Percentiles rank a stretch among this genome's conserved stretches.
These are phyloP conservation scores for Saccopteryx leptura DNA, from an alignment of 2,113 vertebrate genomes.

Conservation along the genomic window DNA sequence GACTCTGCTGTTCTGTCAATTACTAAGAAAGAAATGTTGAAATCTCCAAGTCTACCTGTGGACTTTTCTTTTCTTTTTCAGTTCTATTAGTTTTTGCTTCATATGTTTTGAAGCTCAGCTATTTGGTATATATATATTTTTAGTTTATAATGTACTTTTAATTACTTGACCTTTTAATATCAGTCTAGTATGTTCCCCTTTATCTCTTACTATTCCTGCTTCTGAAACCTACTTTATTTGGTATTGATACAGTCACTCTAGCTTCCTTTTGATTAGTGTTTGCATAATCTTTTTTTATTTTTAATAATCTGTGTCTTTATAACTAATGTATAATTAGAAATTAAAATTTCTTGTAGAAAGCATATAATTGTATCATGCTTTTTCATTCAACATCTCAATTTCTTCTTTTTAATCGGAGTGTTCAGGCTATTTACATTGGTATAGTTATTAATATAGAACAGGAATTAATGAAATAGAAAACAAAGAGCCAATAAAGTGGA, in stretches of 20 bases:
- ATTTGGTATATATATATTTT: background rate
- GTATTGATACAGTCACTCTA: background rate
- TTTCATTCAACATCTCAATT: conserved; percentile 5
- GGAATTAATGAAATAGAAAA: conserved; percentile 28
- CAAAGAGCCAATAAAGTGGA: background rate
- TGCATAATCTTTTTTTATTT: background rate
- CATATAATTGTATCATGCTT: background rate
- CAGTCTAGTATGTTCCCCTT: background rate
- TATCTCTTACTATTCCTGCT: background rate
- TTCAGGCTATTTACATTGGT: background rate
- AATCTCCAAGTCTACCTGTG: background rate
- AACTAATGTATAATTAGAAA: conserved; percentile 23
- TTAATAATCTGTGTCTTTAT: background rate
- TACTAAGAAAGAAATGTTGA: background rate
- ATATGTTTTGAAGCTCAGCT: background rate
- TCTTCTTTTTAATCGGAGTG: background rate
- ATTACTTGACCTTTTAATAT: background rate
- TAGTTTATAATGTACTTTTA: background rate
- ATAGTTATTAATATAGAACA: background rate
- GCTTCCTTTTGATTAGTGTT: background rate
- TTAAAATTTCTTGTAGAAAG: background rate
- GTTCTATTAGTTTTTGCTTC: background rate
- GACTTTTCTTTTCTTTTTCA: background rate
- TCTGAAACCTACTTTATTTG: background rate
- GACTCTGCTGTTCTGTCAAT: background rate